phyloP scores from a whole-genome alignment of 2,888 invertebrate genomes.

The Tinea semifulvella region DNA sequence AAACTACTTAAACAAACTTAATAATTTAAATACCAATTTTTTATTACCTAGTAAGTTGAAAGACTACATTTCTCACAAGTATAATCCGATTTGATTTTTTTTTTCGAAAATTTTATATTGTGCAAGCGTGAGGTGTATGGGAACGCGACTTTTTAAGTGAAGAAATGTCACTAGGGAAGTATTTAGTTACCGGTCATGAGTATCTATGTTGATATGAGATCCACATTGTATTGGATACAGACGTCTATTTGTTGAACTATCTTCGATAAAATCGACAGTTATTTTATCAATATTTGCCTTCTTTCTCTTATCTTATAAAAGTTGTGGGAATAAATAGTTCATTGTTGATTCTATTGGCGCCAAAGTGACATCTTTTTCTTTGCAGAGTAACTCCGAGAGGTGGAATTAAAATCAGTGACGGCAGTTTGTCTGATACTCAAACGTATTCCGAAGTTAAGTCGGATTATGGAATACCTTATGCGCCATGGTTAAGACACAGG shows the following conservation, averaged over 20 bases:
- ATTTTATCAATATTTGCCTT: constrained; percentile 8
- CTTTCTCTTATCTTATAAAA: not conserved
- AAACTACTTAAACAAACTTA: too few relatives aligned
- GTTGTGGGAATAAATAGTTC: constrained; percentile 5
- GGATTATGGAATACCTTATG: constrained; percentile 84
- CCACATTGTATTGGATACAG: constrained; percentile 1
- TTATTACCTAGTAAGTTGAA: too few relatives aligned
- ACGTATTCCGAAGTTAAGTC: constrained; percentile 77
- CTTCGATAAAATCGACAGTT: constrained; percentile 9
- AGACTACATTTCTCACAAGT: too few relatives aligned
- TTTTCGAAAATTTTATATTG: too few relatives aligned
- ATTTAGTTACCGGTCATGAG: too few relatives aligned
- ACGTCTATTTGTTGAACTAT: constrained; percentile 1
- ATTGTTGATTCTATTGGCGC: not conserved
- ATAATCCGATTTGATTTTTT: too few relatives aligned
- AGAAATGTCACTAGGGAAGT: too few relatives aligned
- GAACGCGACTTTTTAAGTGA: too few relatives aligned
- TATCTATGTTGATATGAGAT: too few relatives aligned
- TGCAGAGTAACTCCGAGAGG: constrained; percentile 59
- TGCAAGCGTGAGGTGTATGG: too few relatives aligned
- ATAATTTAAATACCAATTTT: too few relatives aligned
- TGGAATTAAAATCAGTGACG: constrained; percentile 73
- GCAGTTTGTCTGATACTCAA: constrained; percentile 87
- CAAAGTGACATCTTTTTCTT: too few relatives aligned
- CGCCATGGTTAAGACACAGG: constrained; percentile 89